Conservation (phyloP, 2,113 vertebrate genomes). For the Phoenicopterus ruber region DNA sequence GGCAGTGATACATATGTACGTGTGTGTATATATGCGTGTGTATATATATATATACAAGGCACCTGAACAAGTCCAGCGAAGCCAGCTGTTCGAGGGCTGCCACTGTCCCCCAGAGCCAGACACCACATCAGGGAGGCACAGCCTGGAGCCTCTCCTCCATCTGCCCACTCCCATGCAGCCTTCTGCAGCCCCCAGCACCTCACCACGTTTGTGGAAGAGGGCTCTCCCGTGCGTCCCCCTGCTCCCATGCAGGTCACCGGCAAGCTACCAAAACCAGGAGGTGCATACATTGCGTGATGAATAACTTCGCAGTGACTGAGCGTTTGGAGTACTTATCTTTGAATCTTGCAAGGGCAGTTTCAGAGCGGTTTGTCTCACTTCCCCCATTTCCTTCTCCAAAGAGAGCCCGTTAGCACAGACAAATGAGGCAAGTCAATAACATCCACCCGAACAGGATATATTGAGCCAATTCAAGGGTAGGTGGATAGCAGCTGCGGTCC, state of each 20-base stretch:
- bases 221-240: not conserved
- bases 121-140: not conserved
- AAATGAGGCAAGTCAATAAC: conserved; percentile 78
- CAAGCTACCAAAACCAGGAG: not conserved
- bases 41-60: not conserved
- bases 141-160: not conserved
- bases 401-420: conserved; percentile 66
- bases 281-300: not conserved
- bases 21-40: not conserved
- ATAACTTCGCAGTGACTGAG: not conserved
- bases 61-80: not conserved
- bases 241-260: not conserved
- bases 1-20: not conserved
- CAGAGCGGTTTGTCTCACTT: not conserved
- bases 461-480: conserved; percentile 84
- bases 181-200: not conserved
- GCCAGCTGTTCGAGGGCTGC: not conserved
- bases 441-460: conserved; percentile 77
- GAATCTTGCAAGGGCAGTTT: not conserved
- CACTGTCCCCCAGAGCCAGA: not conserved
- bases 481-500: conserved; percentile 80
- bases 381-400: conserved; percentile 66
- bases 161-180: not conserved
- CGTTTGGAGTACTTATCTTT: not conserved
- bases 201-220: not conserved